Conservation (phyloP, 2,888 invertebrate genomes). For the Rhagium mordax region DNA sequence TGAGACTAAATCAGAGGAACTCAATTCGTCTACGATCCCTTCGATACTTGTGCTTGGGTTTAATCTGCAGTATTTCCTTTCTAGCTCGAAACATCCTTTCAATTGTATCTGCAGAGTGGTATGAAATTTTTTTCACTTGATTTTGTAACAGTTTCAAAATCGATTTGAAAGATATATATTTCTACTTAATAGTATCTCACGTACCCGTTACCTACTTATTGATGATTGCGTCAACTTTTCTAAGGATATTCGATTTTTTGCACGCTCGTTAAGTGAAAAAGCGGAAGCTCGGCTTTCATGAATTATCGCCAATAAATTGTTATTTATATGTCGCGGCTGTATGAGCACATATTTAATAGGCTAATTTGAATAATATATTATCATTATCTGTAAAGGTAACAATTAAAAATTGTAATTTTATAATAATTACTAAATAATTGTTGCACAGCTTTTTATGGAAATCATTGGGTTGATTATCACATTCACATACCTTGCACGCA, state of each 20-base stretch:
- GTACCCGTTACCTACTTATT: background rate
- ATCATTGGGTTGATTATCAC: background rate
- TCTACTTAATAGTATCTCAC: background rate
- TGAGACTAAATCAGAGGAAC: no score
- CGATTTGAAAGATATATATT: background rate
- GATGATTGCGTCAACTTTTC: background rate
- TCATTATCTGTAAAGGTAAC: background rate
- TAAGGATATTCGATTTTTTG: background rate
- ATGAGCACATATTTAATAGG: background rate
- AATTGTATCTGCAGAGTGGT: no score
- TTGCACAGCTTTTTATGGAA: background rate
- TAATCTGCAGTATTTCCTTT: no score
- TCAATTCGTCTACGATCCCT: no score
- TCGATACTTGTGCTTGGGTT: no score
- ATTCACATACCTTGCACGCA: background rate
- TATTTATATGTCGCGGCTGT: background rate
- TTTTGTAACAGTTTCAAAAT: no score
- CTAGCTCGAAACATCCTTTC: no score
- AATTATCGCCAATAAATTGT: background rate
- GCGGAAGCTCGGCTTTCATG: background rate
- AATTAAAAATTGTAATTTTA: conserved; percentile 16
- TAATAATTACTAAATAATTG: background rate
- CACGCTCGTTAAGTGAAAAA: background rate
- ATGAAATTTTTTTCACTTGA: no score
- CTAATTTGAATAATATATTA: conserved; percentile 2